Percentiles rank a stretch among this genome's conserved stretches.
Evolutionary conservation across 2,113 vertebrate genomes (phyloP).

Genomic region (Pitta sordida): DNA sequence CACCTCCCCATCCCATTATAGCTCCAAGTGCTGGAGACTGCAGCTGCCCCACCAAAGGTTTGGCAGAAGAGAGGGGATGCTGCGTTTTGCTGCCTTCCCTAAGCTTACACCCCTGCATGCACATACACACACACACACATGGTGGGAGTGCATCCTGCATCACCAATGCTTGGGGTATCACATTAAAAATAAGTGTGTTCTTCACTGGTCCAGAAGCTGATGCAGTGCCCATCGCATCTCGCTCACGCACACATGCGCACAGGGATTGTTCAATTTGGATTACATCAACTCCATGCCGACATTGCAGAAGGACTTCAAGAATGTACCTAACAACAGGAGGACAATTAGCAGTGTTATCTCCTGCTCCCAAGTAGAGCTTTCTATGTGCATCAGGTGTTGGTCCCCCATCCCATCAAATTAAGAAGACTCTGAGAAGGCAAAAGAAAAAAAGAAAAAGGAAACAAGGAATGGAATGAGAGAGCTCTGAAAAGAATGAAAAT

Average conservation of each 20-base stretch:
- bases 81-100: background rate
- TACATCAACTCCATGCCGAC: slow-evolving; percentile 1
- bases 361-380: background rate
- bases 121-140: background rate
- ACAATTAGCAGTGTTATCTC: background rate
- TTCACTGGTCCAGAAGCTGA: slow-evolving; percentile 56
- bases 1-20: background rate
- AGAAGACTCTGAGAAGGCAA: background rate
- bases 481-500: background rate
- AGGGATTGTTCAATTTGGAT: background rate
- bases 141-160: background rate
- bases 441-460: background rate
- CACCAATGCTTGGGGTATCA: slow-evolving; percentile 61
- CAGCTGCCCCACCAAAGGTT: background rate
- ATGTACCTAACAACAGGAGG: slow-evolving; percentile 13
- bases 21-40: slow-evolving; percentile 17
- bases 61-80: background rate
- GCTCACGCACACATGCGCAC: background rate
- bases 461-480: background rate
- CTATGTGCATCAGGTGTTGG: background rate
- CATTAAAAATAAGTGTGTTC: slow-evolving; percentile 75
- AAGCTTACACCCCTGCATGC: background rate
- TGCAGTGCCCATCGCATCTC: slow-evolving; percentile 31
- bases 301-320: slow-evolving; percentile 13
- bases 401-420: background rate